phyloP scores from a whole-genome alignment of 2,113 vertebrate species.

The Nibea coibor region DNA sequence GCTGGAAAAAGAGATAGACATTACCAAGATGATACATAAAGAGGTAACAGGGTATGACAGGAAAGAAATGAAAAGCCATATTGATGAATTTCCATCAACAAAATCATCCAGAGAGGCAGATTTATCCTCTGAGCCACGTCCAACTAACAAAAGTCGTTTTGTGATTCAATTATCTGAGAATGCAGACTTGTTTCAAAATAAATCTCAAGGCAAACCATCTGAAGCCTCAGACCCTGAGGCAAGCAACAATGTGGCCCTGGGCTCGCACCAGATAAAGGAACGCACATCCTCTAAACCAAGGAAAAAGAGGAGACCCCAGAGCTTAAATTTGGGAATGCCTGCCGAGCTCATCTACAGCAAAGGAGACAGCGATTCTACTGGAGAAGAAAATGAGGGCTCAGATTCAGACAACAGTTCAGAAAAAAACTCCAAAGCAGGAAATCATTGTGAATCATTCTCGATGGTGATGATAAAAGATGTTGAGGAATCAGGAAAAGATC shows the following conservation, averaged over 20 bases:
- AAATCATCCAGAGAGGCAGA: slow-evolving; percentile 61
- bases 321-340: slow-evolving; percentile 80
- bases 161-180: slow-evolving; percentile 67
- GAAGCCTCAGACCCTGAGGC: slow-evolving; percentile 48
- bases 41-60: slow-evolving; percentile 79
- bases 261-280: slow-evolving; percentile 51
- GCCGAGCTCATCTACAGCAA: slow-evolving; percentile 74
- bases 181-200: slow-evolving; percentile 60
- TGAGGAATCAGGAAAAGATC: slow-evolving; percentile 52
- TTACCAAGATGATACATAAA: slow-evolving; percentile 78
- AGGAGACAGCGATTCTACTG: slow-evolving; percentile 69
- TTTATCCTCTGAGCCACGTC: slow-evolving; percentile 46
- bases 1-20: slow-evolving; percentile 72
- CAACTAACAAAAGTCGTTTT: slow-evolving; percentile 61
- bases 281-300: slow-evolving; percentile 56
- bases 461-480: slow-evolving; percentile 49
- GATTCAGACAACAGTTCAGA: slow-evolving; percentile 66
- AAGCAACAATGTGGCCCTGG: slow-evolving; percentile 39
- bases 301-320: slow-evolving; percentile 82
- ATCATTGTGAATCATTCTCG: slow-evolving; percentile 44
- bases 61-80: slow-evolving; percentile 79
- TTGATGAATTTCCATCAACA: slow-evolving; percentile 74
- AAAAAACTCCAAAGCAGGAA: slow-evolving; percentile 36
- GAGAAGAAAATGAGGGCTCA: slow-evolving; percentile 74
- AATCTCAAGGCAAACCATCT: slow-evolving; percentile 62